These are phyloP conservation scores for Halictus ligatus DNA, from an alignment of 2,888 invertebrate species.

Conservation along the genomic window DNA sequence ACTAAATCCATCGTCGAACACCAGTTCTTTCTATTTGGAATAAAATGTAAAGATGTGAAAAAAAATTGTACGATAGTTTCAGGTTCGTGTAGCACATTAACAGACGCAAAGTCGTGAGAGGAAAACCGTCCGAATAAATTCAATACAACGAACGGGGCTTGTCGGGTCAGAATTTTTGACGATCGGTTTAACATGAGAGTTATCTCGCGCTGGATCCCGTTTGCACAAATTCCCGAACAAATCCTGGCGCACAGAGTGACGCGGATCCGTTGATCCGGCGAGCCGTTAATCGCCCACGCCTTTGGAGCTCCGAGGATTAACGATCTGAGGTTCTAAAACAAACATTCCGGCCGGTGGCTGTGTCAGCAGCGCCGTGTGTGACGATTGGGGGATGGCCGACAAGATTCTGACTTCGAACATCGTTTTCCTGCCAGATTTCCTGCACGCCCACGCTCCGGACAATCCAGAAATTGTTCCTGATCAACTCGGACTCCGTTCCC, in stretches of 20 bases:
- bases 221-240: slow-evolving; percentile 47
- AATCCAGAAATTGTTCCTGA: background rate
- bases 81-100: background rate
- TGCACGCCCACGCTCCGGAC: background rate
- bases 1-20: too few species aligned
- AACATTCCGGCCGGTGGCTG: slow-evolving; percentile 43
- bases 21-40: background rate
- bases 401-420: slow-evolving; percentile 32
- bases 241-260: slow-evolving; percentile 21
- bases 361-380: slow-evolving; percentile 36
- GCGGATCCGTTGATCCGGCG: slow-evolving; percentile 46
- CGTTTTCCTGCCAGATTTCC: slow-evolving; percentile 13
- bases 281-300: slow-evolving; percentile 62
- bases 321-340: slow-evolving; percentile 67
- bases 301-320: slow-evolving; percentile 56
- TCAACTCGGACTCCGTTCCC: background rate
- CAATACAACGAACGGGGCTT: background rate
- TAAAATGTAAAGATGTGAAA: background rate
- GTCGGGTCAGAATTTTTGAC: background rate
- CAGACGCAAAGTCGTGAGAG: background rate
- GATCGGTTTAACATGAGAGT: background rate
- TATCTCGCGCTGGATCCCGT: background rate
- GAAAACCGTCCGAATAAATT: background rate
- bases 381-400: slow-evolving; percentile 26
- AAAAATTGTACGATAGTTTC: background rate